Evolutionary conservation across 2,888 invertebrate species (phyloP).

Genomic region (Phanerotoma sp.): DNA sequence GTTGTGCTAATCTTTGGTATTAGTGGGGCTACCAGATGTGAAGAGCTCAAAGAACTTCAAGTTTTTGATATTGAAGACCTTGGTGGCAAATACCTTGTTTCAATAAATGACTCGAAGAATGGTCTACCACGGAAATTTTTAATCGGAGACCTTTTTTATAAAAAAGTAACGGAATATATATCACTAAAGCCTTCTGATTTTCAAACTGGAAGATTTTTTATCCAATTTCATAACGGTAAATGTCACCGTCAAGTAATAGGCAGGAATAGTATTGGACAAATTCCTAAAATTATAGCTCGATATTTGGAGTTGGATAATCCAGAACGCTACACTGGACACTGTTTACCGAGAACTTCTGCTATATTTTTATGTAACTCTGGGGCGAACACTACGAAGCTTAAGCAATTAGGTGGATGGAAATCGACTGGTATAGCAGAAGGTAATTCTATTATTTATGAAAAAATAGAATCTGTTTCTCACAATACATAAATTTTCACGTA

Average conservation of each 20-base stretch:
- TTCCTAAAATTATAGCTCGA: not conserved
- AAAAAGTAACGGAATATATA: slow-evolving; percentile 10
- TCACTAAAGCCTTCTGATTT: slow-evolving; percentile 6
- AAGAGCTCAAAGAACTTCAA: slow-evolving; percentile 21
- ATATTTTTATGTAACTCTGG: slow-evolving; percentile 31
- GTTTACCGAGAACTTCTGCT: slow-evolving; percentile 30
- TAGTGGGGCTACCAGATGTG: slow-evolving; percentile 23
- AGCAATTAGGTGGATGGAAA: slow-evolving; percentile 31
- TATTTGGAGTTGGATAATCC: slow-evolving; percentile 4
- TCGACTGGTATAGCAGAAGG: slow-evolving; percentile 27
- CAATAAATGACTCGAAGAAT: slow-evolving; percentile 20
- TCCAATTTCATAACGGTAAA: slow-evolving; percentile 12
- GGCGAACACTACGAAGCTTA: slow-evolving; percentile 25
- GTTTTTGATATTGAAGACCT: slow-evolving; percentile 20
- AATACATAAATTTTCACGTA: not conserved
- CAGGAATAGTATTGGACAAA: slow-evolving; percentile 7
- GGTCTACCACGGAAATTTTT: slow-evolving; percentile 14
- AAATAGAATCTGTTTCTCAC: slow-evolving; percentile 8
- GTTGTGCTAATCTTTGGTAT: slow-evolving; percentile 25
- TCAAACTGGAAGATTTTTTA: slow-evolving; percentile 10
- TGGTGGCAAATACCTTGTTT: slow-evolving; percentile 19
- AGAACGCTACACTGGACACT: slow-evolving; percentile 32
- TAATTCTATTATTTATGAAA: slow-evolving; percentile 20
- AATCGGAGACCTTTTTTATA: slow-evolving; percentile 14
- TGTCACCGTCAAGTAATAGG: slow-evolving; percentile 10